Evolutionary conservation across 2,888 invertebrate genomes (phyloP), one percentile per base, ranked within the genome.

Genomic region (Sussaba pulchella): DNA sequence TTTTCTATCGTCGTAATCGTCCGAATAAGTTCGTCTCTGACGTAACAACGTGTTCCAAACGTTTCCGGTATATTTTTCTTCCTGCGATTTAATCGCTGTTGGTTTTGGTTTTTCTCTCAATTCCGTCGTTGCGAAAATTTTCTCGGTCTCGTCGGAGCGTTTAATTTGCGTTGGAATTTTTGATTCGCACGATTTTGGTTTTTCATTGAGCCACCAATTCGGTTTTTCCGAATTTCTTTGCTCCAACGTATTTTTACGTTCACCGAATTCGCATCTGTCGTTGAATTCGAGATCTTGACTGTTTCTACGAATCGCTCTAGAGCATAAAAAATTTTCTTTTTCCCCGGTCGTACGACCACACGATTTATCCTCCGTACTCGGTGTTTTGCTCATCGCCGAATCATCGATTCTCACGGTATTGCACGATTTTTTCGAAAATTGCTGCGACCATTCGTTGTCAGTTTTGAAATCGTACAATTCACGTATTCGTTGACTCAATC

Each of bases 381-480:
- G 86, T 63, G 88, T 88, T 50, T 86, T 87, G 72, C 87, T 90
- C 61, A 87, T 89, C 90, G 86, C 88, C 1, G 54, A 19, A 26
- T 72, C 57, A 0, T 61, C 63, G 26, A 73, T 78, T 10, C 69
- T 63, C 14, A 72, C 66, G 3, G 78, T 70, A 24, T 74, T 80
- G 19, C 83, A 6, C 66, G 17, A 71, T 76, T 5, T 85, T 83
- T n/a, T 52, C n/a, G n/a, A n/a, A 85, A 70, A 24, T 85, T 86
- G 43, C 85, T 66, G 87, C 9, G 89, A 89, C 87, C 88, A 89
- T 43, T 90, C 90, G 24, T 88, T 85, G 52, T 90, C 91, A 4
- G 86, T 89, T 50, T 90, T 88, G 36, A 91, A 87, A 66, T 91
- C 90, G 70, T 90, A 91, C 0, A 90, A 74, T 26, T 91, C 90